Base-by-base conservation (phyloP, 2,888 invertebrate species). In the Leptopilina myrica region DNA sequence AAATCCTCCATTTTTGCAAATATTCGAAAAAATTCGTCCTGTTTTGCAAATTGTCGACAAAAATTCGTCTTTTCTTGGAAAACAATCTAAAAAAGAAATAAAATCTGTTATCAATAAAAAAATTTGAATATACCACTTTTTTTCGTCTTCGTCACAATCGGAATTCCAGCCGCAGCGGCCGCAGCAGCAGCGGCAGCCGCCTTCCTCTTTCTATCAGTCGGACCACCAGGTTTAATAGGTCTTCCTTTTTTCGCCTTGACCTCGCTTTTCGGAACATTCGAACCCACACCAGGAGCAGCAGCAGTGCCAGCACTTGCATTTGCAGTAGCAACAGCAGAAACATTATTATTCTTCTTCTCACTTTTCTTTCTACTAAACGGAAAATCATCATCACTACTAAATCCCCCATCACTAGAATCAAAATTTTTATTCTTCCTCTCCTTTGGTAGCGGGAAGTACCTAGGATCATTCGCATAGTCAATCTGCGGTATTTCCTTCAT, bases 401-500 rank as follows among this genome's bases (percentile, higher is more conserved):
- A 94, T 14, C 94, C 93, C 84, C 94, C 93, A 86, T 95, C 95
- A 81, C 95, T 95, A 33, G 94, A 93, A 85, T 95, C 95, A 85
- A 95, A 95, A 77, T 91, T 92, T 87, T 94, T 94, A 86, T 94
- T 93, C 90, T 95, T 95, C 80, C 95, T 92, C 87, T 95, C 95
- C 89, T 96, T 96, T 78, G 95, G 95, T 85, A 95, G 90, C 67
- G 95, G 95, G 90, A 95, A 96, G 89, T 95, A 96, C 77, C 95
- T 93, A 14, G 95, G 95, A 92, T 96, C 96, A 84, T 96, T 88
- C 89, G 93, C 91, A 90, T 91, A 91, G 88, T 93, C 93, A 85
- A 92, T 92, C 80, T 92, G 90, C 81, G 93, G 93, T 85, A 92
- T 89, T 84, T 93, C 92, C 84, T 93, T 93, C 66, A 92, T 88